phyloP scores from a whole-genome alignment of 2,797 vertebrate species.

The Antrozous pallidus region DNA sequence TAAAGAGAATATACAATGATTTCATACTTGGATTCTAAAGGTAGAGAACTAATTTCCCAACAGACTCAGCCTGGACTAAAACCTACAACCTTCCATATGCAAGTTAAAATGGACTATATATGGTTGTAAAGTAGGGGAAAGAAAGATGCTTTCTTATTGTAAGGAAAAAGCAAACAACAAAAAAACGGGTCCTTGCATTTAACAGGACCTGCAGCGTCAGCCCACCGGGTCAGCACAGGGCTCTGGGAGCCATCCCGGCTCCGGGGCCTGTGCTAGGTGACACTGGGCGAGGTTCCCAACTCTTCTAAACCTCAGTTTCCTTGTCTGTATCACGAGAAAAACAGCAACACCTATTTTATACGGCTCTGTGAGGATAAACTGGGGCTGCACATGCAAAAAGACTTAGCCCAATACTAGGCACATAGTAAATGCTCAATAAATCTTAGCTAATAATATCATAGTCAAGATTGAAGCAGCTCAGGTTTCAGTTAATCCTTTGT shows the following conservation, averaged over 20 bases:
- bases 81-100: neutral
- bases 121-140: neutral
- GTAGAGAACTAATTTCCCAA: conserved; percentile 58
- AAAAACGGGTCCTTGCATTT: neutral
- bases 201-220: neutral
- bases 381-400: neutral
- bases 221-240: neutral
- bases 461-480: neutral
- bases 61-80: conserved; percentile 2
- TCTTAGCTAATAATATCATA: neutral
- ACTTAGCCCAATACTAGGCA: neutral
- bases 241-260: neutral
- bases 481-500: neutral
- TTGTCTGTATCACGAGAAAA: neutral
- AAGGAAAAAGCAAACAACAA: neutral
- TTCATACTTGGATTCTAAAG: conserved; percentile 67
- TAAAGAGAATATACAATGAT: conserved; percentile 70
- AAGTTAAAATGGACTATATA: neutral
- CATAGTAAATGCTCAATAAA: neutral
- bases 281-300: neutral
- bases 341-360: neutral
- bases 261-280: fast-evolving
- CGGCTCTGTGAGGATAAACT: neutral
- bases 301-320: neutral
- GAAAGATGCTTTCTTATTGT: neutral